A percentile compares a stretch with the other conserved stretches of the same genome.
phyloP scores from a whole-genome alignment of 2,113 vertebrate genomes.

The Orientallactaga bullata region DNA sequence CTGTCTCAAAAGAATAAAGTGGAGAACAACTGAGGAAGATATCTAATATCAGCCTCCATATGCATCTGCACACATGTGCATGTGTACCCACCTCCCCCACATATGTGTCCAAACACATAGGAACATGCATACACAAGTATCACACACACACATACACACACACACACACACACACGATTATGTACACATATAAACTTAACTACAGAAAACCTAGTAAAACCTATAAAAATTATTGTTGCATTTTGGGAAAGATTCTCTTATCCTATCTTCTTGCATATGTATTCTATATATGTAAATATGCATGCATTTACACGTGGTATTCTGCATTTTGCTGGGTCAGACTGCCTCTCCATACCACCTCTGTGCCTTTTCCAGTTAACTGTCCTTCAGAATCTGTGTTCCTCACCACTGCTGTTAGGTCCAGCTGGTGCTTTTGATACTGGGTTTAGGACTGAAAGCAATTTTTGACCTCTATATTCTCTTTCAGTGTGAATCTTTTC shows the following conservation, averaged over 20 bases:
- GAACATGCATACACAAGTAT: too few relatives aligned
- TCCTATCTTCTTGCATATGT: neutral
- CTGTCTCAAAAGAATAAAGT: too few relatives aligned
- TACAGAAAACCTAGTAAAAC: constrained; percentile 36
- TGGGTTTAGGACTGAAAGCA: neutral
- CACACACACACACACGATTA: too few relatives aligned
- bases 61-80: too few relatives aligned
- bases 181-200: too few relatives aligned
- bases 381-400: neutral
- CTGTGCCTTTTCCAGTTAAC: neutral
- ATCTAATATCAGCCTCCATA: too few relatives aligned
- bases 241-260: neutral
- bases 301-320: neutral
- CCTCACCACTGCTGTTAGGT: neutral
- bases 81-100: too few relatives aligned
- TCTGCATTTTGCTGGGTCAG: neutral
- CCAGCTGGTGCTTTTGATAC: neutral
- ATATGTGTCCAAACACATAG: too few relatives aligned
- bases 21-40: too few relatives aligned
- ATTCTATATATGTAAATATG: neutral
- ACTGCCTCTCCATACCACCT: neutral
- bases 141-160: too few relatives aligned
- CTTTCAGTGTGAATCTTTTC: neutral
- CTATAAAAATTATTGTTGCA: neutral
- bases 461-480: neutral